Base-by-base conservation (phyloP, 2,888 invertebrate species). In the Caenorhabditis parvicauda region DNA sequence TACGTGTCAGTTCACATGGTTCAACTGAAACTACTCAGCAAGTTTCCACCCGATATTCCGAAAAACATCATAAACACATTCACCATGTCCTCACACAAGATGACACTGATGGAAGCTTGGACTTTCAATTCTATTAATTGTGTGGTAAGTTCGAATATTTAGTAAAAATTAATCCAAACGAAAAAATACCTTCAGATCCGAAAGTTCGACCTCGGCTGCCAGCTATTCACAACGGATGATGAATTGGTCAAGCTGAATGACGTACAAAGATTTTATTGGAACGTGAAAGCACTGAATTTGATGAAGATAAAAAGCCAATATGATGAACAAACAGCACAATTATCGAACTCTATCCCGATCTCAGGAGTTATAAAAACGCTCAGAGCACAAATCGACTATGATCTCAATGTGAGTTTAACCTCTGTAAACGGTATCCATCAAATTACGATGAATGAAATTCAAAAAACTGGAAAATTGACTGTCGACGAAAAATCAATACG, bases 331-430 rank as follows among this genome's bases (percentile, higher is more conserved):
- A 61, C 71, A 21, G 39, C 59, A 14, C 41, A 49, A 1, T 56
- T 64, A 0, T 50, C 60, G 22, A 32, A 58, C 29, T 63, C 65
- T 27, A 51, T 63, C 37, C 46, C 56, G 9, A 51, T 72, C 46
- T 38, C 63, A 50, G 60, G 70, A 6, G 61, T 64, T 4, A 59
- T 65, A 17, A 54, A 46, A 35, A 54, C 59, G 6, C 51, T 71
- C 22, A 69, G 67, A 49, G 35, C 44, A 28, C 59, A 61, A 12
- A 59, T 67, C 19, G 65, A 67, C 81, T 82, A 82, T 78, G 82
- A 64, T 46, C 49, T 68, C 29, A 56, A 64, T 41, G 67, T 67
- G 22, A 47, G 39, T 46, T 12, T 43, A n/a, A n/a, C n/a, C n/a
- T n/a, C n/a, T n/a, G n/a, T n/a, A n/a, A n/a, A n/a, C n/a, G n/a